phyloP scores from a whole-genome alignment of 2,888 invertebrate genomes.

The Pseudeuparius sepicola region DNA sequence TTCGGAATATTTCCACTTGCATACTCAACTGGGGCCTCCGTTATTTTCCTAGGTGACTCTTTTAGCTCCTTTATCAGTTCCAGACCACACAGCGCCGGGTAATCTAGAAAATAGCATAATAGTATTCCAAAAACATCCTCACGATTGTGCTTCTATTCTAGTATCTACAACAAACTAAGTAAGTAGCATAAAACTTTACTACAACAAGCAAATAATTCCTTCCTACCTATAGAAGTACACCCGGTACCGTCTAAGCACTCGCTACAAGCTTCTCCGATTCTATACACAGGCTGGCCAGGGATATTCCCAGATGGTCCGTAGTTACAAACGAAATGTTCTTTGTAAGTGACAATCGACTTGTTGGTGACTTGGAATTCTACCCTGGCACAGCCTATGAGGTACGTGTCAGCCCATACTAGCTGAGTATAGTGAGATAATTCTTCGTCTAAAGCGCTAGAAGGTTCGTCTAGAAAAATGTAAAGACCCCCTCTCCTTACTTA shows the following conservation, averaged over 20 bases:
- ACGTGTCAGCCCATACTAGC: conserved; percentile 34
- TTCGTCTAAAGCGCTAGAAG: too few relatives aligned
- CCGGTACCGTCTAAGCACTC: conserved; percentile 31
- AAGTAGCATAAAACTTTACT: too few relatives aligned
- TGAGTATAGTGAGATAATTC: conserved; percentile 29
- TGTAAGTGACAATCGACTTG: conserved; percentile 25
- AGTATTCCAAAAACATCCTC: too few relatives aligned
- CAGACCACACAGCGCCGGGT: conserved; percentile 30
- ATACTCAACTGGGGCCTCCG: too few relatives aligned
- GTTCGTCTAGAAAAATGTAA: conserved; percentile 16
- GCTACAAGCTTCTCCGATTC: conserved; percentile 30
- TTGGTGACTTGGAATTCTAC: conserved; percentile 29
- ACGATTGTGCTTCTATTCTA: too few relatives aligned
- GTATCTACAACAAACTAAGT: too few relatives aligned
- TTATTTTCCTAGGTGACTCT: too few relatives aligned
- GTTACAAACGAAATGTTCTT: conserved; percentile 36
- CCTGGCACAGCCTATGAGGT: conserved; percentile 33
- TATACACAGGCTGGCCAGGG: conserved; percentile 31
- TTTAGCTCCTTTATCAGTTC: conserved; percentile 19
- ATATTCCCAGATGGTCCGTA: conserved; percentile 38
- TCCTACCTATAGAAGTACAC: conserved; percentile 28
- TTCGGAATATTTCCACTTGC: too few relatives aligned
- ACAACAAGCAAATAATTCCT: too few relatives aligned
- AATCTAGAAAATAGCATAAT: too few relatives aligned
- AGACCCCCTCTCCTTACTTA: too few relatives aligned